Conservation (phyloP, 2,113 vertebrate species). For the Pseudorectes ferrugineus region DNA sequence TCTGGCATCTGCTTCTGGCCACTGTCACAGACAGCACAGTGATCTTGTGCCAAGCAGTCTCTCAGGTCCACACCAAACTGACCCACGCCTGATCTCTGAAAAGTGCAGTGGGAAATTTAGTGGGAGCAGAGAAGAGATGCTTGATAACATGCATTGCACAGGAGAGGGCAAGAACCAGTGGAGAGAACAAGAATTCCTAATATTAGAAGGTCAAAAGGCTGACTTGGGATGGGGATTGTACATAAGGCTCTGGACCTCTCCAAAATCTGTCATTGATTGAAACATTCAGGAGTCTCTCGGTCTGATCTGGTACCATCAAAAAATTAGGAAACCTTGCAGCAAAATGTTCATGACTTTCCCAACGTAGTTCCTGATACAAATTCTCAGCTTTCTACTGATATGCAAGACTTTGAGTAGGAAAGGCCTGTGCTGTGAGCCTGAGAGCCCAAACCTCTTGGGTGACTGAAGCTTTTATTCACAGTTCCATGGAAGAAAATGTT, state of each 20-base stretch:
- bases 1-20: neutral
- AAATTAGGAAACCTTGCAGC: neutral
- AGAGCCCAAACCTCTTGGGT: neutral
- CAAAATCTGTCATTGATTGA: neutral
- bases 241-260: neutral
- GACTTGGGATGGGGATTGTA: neutral
- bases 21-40: neutral
- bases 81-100: neutral
- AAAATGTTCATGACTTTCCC: neutral
- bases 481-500: neutral
- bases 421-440: neutral
- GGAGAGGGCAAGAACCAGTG: neutral
- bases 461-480: neutral
- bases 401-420: neutral
- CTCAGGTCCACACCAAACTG: neutral
- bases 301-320: neutral
- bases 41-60: neutral
- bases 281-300: neutral
- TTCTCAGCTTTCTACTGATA: neutral
- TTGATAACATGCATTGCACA: neutral
- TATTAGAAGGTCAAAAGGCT: neutral
- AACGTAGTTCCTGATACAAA: rapidly evolving
- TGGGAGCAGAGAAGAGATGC: neutral
- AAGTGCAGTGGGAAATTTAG: neutral
- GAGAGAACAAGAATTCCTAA: neutral